Conservation (phyloP, 2,797 vertebrate species). For the Atherinosoma microstoma region DNA sequence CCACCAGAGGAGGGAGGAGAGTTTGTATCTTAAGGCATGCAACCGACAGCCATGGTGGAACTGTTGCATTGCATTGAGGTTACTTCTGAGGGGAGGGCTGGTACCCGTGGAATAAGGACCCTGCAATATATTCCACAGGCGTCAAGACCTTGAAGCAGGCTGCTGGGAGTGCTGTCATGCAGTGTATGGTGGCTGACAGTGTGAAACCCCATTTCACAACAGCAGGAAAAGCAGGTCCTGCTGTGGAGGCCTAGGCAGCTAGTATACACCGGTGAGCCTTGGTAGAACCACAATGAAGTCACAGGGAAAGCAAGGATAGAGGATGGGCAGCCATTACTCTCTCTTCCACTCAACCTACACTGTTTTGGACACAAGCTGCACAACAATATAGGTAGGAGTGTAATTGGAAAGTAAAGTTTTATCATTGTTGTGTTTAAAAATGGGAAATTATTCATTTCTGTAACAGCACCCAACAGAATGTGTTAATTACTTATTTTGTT, state of each 20-base stretch:
- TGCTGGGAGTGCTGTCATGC: neutral
- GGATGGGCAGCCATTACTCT: neutral
- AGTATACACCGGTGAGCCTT: too few species aligned
- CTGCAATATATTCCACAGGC: neutral
- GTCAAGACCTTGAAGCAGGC: neutral
- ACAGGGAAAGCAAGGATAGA: neutral
- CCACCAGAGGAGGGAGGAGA: neutral
- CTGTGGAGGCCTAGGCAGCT: too few species aligned
- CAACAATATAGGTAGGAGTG: neutral
- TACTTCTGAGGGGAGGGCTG: too few species aligned
- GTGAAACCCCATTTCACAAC: neutral
- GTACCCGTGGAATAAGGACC: neutral
- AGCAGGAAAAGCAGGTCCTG: neutral
- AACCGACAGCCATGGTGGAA: too few species aligned
- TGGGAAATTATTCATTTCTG: too few species aligned
- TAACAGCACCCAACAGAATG: too few species aligned
- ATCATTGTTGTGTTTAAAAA: too few species aligned
- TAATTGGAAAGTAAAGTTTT: too few species aligned
- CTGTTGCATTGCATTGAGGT: too few species aligned
- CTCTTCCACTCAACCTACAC: neutral
- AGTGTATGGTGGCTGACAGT: neutral
- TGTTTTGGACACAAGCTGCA: neutral
- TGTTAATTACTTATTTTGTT: neutral
- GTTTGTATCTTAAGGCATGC: neutral
- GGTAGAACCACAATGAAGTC: neutral